Evolutionary conservation across 30 jellyfish, hydroid and myxozoan species (phyloP).

Genomic region (Kudoa iwatai): DNA sequence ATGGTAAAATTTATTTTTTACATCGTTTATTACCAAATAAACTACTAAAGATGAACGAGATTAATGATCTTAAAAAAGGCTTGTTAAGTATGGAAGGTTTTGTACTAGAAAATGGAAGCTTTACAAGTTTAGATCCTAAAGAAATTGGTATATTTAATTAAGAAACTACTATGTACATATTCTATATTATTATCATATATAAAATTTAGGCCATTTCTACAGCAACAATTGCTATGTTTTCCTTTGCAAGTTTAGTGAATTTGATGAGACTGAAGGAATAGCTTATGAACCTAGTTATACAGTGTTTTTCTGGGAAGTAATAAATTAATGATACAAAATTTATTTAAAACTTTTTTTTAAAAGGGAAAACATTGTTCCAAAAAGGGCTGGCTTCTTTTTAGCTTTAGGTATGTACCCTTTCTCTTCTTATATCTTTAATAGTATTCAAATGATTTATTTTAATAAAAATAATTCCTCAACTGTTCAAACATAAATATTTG

Average conservation of each 20-base stretch:
- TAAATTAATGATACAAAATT: not conserved
- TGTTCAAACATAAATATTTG: no score
- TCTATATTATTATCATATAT: no score
- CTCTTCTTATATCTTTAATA: not conserved
- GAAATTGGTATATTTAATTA: no score
- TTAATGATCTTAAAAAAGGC: not conserved
- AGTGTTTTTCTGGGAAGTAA: conserved; percentile 92
- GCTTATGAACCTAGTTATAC: conserved; percentile 70
- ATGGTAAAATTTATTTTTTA: no score
- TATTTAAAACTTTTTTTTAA: not conserved
- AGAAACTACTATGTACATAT: no score
- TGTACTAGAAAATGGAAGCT: conserved; percentile 16
- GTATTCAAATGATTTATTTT: no score
- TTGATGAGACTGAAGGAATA: conserved; percentile 20
- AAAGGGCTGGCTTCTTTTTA: conserved; percentile 89
- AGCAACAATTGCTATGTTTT: conserved; percentile 84
- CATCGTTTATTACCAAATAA: no score
- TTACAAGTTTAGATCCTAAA: no score
- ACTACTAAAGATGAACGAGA: no score
- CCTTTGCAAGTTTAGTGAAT: conserved; percentile 63
- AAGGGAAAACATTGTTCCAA: conserved; percentile 59
- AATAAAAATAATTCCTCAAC: no score
- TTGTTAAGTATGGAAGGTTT: conserved; percentile 84
- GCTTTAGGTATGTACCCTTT: conserved; percentile 12
- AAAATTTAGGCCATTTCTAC: conserved; percentile 16